phyloP scores from a whole-genome alignment of 2,113 vertebrate species.

The Callithrix jacchus region DNA sequence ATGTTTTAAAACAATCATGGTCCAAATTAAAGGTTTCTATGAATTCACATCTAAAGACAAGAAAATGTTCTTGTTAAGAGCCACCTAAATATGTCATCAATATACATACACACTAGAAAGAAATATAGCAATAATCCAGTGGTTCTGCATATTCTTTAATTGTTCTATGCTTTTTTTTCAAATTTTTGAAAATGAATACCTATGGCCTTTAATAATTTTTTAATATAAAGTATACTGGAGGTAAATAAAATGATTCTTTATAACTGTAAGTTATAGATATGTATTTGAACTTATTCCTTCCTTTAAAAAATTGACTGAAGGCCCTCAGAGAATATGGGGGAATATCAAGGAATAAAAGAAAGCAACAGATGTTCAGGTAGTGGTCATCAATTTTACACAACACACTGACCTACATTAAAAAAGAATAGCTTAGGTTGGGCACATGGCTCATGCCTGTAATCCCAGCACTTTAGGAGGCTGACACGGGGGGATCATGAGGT shows the following conservation, averaged over 20 bases:
- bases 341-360: background rate
- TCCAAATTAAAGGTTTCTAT: background rate
- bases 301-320: background rate
- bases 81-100: background rate
- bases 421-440: background rate
- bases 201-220: background rate
- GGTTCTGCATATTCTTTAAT: background rate
- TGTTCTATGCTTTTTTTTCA: background rate
- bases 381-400: background rate
- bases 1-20: background rate
- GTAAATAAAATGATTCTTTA: background rate
- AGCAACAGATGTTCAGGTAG: background rate
- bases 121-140: background rate
- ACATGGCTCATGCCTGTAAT: too few species aligned
- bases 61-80: slow-evolving; percentile 4
- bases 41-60: background rate
- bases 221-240: background rate
- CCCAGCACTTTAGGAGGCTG: too few species aligned
- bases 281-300: background rate
- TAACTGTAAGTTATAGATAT: background rate
- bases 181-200: background rate
- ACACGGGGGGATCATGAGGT: too few species aligned
- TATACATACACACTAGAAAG: background rate
- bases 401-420: background rate
- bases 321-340: background rate